Percentiles rank a stretch among this genome's conserved stretches.
Evolutionary conservation across 2,797 vertebrate genomes (phyloP).

Genomic region (Podargus strigoides): DNA sequence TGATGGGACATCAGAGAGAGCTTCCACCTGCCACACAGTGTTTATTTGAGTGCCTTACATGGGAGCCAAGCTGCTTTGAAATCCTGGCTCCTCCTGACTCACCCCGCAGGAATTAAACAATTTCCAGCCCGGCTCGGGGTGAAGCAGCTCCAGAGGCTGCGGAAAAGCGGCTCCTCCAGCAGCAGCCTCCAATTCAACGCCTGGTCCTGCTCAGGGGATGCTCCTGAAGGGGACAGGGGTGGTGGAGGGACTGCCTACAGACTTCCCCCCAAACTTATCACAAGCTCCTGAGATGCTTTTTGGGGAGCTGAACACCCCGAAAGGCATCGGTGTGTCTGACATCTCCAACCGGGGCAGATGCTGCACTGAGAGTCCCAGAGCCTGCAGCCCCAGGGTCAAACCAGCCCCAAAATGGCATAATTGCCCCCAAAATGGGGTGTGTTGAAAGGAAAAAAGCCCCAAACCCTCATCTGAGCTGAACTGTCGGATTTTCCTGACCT

Average conservation of each 20-base stretch:
- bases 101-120: conserved; percentile 54
- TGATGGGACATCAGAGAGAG: conserved; percentile 42
- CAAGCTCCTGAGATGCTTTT: not conserved
- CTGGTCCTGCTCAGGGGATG: not conserved
- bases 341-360: fast-evolving
- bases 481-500: not conserved
- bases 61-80: conserved; percentile 63
- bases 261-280: fast-evolving
- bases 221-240: not conserved
- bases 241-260: not conserved
- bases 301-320: fast-evolving
- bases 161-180: not conserved
- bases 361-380: not conserved
- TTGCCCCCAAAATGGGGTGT: not conserved
- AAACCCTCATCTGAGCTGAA: no score
- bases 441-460: not conserved
- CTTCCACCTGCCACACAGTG: conserved; percentile 64
- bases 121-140: conserved; percentile 17
- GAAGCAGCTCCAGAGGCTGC: conserved; percentile 3
- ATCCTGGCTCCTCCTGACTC: conserved; percentile 45
- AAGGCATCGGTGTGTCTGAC: fast-evolving
- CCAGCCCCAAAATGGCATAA: not conserved
- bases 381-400: not conserved
- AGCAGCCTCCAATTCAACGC: not conserved
- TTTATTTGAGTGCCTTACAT: conserved; percentile 64